These are phyloP conservation scores for Pholis gunnellus DNA, from an alignment of 2,113 vertebrate genomes.

Conservation along the genomic window DNA sequence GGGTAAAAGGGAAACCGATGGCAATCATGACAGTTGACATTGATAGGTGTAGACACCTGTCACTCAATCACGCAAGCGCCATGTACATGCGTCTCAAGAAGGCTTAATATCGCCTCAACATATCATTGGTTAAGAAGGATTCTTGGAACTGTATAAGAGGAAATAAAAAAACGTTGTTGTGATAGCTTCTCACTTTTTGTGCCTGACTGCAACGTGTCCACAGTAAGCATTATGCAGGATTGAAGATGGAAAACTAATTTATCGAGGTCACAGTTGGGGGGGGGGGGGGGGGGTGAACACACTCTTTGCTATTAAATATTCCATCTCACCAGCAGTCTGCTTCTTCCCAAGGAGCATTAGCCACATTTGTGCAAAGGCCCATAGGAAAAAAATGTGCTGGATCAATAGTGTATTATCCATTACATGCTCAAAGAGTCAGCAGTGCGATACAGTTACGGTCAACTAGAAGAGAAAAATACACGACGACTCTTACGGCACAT, in stretches of 20 bases:
- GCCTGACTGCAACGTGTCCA: slow-evolving; percentile 1
- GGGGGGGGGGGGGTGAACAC: slow-evolving; percentile 2
- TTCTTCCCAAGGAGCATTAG: neutral
- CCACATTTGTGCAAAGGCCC: slow-evolving; percentile 21
- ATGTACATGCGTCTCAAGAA: neutral
- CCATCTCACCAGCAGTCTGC: slow-evolving; percentile 20
- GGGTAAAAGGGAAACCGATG: neutral
- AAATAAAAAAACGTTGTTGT: neutral
- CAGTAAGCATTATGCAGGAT: neutral
- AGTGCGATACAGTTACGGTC: neutral
- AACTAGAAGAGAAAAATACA: neutral
- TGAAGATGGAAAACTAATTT: slow-evolving; percentile 30
- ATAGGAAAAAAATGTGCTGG: slow-evolving; percentile 21
- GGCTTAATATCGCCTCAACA: neutral
- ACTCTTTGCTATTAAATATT: slow-evolving; percentile 29
- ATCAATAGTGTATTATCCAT: slow-evolving; percentile 13
- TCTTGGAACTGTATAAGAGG: neutral
- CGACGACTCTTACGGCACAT: neutral
- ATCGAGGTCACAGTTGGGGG: slow-evolving; percentile 13
- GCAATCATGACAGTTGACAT: neutral
- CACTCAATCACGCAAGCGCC: neutral
- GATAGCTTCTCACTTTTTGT: neutral
- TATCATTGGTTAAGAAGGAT: neutral
- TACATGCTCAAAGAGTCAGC: slow-evolving; percentile 1
- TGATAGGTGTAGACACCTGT: neutral